Base-by-base conservation (phyloP, 1,140 invertebrate genomes). In the Trialeurodes vaporariorum region DNA sequence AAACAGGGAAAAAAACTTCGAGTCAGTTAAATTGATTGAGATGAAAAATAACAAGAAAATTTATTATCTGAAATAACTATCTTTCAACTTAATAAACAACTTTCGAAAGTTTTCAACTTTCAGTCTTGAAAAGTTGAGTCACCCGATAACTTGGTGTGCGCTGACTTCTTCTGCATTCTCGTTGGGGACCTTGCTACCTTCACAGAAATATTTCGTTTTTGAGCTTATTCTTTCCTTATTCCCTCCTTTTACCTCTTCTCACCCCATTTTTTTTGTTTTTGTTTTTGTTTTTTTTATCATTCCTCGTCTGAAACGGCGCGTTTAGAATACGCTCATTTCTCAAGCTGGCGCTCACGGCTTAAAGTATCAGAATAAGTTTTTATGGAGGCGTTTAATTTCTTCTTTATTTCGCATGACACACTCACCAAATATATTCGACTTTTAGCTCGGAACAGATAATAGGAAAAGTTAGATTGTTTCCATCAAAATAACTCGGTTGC, bases 1-100 rank as follows among this genome's bases (percentile, higher is more conserved):
- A 49, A 49, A 49, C 34, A 9, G 34, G 34, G 34, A 17, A 49
- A 49, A 49, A 49, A 49, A 49, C 34, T 49, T 49, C 5, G 17
- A 49, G 34, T 49, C 34, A 49, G 34, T 49, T 49, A 49, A 49
- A 49, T 49, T 49, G 34, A 49, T 49, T 49, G 34, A 49, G 34
- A 49, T 17, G 34, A 49, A 49, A 49, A 49, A 49, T 17, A 49
- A 49, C 34, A 49, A 49, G 5, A 49, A 49, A 49, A 49, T 49
- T 9, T 49, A 49, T 49, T 49, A 49, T 49, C 34, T 49, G 34
- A 49, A 49, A 49, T 49, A 49, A 49, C 34, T 49, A 49, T 49
- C 34, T 49, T 49, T 49, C 34, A 49, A 49, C 34, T 49, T 49
- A 49, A 49, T 49, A 49, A 49, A 49, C 34, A 49, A 49, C 34